Base-by-base conservation (phyloP, 1,140 invertebrate genomes). In the Acromyrmex heyeri region DNA sequence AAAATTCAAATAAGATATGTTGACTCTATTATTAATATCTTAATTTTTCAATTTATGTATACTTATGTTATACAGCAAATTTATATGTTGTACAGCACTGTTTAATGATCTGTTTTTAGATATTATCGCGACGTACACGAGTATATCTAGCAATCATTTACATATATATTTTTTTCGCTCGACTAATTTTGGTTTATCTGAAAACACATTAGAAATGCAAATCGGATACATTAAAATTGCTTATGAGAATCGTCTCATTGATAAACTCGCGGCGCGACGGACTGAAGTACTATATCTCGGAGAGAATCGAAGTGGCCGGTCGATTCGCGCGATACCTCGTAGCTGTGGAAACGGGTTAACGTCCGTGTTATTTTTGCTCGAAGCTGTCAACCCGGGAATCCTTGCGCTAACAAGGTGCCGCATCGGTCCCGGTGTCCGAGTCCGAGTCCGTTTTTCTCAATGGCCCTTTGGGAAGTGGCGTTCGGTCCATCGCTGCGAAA, bases 351-450 rank as follows among this genome's bases (percentile, higher is more conserved):
- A 87, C 93, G 91, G 94, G 94, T 95, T 93, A 95, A 95, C 92
- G 94, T 93, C 93, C 95, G 94, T 93, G 91, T 94, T 94, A 95
- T 94, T 93, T 93, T 92, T 94, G 92, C 92, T 88, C 90, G 90
- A 88, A 92, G 91, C 89, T 92, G 93, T 93, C 92, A 93, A 93
- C 77, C 87, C 88, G 91, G 90, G 93, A 94, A 94, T 93, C 92
- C 88, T 91, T 94, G 93, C 94, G 93, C 94, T 95, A 95, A 95
- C 94, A 95, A 95, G 95, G 95, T 95, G 94, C 94, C 94, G 94
- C 92, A 91, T 90, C 89, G 91, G 89, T 91, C 91, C 65, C 93
- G 88, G 64, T 75, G 88, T 85, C 65, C 85, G 75, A 87, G 88
- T 85, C 65, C 85, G 75, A 86, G 53, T 91, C 75, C 88, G 91